A percentile compares a stretch with the other conserved stretches of the same genome.
phyloP scores from a whole-genome alignment of 2,888 invertebrate genomes.

The Dyspetes luteomarginatus region DNA sequence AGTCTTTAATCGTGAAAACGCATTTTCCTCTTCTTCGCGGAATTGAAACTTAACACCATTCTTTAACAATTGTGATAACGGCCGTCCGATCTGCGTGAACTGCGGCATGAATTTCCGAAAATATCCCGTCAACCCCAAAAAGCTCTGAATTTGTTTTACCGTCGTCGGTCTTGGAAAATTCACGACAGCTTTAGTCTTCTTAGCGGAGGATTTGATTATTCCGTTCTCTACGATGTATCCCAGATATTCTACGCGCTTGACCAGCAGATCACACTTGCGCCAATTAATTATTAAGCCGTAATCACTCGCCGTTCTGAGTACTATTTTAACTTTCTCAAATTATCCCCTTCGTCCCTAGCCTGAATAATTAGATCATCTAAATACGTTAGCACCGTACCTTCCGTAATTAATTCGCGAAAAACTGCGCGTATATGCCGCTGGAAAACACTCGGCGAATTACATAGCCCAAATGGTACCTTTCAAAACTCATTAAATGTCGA shows the following conservation, averaged over 20 bases:
- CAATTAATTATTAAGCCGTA: constrained; percentile 2
- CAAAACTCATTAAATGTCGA: constrained; percentile 24
- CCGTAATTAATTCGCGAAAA: constrained; percentile 11
- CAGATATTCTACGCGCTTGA: neutral
- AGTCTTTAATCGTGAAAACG: constrained; percentile 49
- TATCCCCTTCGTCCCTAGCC: neutral
- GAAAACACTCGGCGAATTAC: constrained; percentile 9
- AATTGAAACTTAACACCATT: constrained; percentile 27
- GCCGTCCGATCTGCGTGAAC: constrained; percentile 52
- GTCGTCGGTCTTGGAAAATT: neutral
- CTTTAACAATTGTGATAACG: constrained; percentile 42
- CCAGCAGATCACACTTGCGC: constrained; percentile 12
- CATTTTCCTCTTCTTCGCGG: constrained; percentile 15
- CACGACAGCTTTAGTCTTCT: neutral
- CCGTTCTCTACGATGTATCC: neutral
- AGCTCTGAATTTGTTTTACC: neutral
- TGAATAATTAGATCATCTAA: constrained; percentile 10
- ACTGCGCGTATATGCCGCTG: neutral
- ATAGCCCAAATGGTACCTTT: neutral
- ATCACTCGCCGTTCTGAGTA: neutral
- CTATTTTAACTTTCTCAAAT: neutral
- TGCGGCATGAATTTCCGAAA: constrained; percentile 49
- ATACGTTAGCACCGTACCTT: neutral
- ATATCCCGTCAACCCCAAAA: neutral
- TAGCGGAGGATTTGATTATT: neutral